phyloP scores from a whole-genome alignment of 2,113 vertebrate species.

The Pleuronectes platessa region DNA sequence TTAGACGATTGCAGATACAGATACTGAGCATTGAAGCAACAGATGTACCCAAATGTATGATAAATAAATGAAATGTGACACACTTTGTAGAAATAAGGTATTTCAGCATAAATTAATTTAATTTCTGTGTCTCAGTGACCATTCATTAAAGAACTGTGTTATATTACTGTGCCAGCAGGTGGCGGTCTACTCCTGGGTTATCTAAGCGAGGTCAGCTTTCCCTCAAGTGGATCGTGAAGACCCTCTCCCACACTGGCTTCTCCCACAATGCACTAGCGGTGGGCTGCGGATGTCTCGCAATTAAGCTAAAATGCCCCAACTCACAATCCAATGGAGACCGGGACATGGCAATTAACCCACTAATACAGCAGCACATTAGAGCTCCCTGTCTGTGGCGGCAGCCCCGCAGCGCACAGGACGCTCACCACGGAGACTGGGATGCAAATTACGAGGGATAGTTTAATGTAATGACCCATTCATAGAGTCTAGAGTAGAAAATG shows the following conservation, averaged over 20 bases:
- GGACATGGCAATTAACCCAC: slow-evolving; percentile 82
- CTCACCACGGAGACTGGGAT: slow-evolving; percentile 61
- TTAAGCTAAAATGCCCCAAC: slow-evolving; percentile 75
- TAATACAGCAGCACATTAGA: slow-evolving; percentile 81
- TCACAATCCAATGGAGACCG: slow-evolving; percentile 72
- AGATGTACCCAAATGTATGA: not conserved
- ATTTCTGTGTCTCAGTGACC: not conserved
- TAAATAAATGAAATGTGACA: not conserved
- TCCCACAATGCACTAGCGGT: slow-evolving; percentile 43
- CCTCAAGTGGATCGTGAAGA: slow-evolving; percentile 36
- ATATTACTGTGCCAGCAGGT: slow-evolving; percentile 61
- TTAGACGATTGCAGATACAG: not conserved
- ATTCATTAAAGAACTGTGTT: not conserved
- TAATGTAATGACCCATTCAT: slow-evolving; percentile 79
- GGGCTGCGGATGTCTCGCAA: slow-evolving; percentile 68
- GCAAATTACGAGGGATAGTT: slow-evolving; percentile 73
- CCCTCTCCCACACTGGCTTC: slow-evolving; percentile 32
- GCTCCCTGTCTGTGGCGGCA: slow-evolving; percentile 65
- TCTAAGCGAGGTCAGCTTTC: not conserved
- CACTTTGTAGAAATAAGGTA: no score
- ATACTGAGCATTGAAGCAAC: not conserved
- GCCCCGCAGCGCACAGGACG: slow-evolving; percentile 57
- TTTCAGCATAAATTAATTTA: no score
- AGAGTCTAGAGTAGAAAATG: slow-evolving; percentile 38
- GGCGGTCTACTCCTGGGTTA: slow-evolving; percentile 59